Base-by-base conservation (phyloP, 2,888 invertebrate species). In the Brachylomia viminalis region DNA sequence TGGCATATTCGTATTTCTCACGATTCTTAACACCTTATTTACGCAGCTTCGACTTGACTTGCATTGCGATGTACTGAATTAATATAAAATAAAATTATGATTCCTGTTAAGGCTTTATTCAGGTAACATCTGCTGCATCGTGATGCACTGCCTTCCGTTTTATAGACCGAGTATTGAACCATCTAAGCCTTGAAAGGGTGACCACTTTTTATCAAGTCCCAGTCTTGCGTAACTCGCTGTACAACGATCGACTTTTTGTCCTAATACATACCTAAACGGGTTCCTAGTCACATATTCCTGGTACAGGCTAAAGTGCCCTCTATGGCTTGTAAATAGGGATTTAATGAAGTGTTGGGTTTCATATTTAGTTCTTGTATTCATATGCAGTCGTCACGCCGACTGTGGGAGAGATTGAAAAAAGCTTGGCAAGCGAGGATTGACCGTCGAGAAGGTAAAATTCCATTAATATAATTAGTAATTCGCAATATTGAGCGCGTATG, bases 171-270 rank as follows among this genome's bases (percentile, higher is more conserved):
- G 93, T 92, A 91, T 92, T 94, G 94, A 95, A 95, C 94, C 95
- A 94, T 94, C 93, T 93, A 93, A 92, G 92, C 89, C 92, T 93
- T 90, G 92, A 94, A 94, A 95, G 94, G 93, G 94, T 94, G 94
- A 94, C 93, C 85, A 89, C 91, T 95, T 95, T 95, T 95, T 95
- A 92, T 92, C 86, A 83, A 89, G 88, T 82, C 88, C 91, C 91
- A 90, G 89, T 95, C 95, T 95, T 96, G 96, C 95, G 95, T 95
- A 96, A 96, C 96, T 92, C 83, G 94, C 91, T 90, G 88, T 89
- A 89, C 65, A 79, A 90, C 90, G 86, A 88, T 88, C 91, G 89
- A 92, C 91, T 95, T 94, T 95, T 94, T 94, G 90, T 92, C 91
- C 90, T 92, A 92, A 93, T 93, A 91, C 90, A 91, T 91, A 82